Conservation (phyloP, 2,797 vertebrate species). For the Cynopterus sphinx region DNA sequence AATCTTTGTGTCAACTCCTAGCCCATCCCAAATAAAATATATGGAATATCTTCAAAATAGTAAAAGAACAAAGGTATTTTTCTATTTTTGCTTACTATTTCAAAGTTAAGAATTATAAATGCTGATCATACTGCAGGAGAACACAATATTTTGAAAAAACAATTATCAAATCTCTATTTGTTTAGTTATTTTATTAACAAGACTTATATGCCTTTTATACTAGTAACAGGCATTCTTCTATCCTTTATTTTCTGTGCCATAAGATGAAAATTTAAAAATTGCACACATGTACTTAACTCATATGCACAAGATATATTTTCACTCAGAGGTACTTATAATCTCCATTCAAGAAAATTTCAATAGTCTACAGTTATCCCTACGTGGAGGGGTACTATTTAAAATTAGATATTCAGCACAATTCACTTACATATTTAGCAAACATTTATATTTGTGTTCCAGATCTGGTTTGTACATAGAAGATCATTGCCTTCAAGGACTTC, state of each 20-base stretch:
- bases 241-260: not conserved
- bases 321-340: not conserved
- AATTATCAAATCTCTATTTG: not conserved
- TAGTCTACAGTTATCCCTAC: not conserved
- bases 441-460: not conserved
- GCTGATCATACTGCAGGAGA: not conserved
- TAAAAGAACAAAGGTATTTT: not conserved
- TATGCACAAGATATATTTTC: not conserved
- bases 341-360: not conserved
- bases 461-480: not conserved
- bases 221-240: not conserved
- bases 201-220: not conserved
- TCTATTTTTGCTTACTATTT: not conserved
- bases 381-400: not conserved
- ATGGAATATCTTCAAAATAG: not conserved
- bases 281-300: not conserved
- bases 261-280: not conserved
- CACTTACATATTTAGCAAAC: not conserved
- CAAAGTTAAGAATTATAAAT: not conserved
- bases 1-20: not conserved
- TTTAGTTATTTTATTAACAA: not conserved
- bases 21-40: not conserved
- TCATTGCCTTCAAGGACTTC: not conserved
- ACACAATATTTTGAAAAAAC: not conserved
- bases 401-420: not conserved